These are phyloP conservation scores for Tiaroga cobitis DNA, from an alignment of 2,797 vertebrate genomes.

Conservation along the genomic window DNA sequence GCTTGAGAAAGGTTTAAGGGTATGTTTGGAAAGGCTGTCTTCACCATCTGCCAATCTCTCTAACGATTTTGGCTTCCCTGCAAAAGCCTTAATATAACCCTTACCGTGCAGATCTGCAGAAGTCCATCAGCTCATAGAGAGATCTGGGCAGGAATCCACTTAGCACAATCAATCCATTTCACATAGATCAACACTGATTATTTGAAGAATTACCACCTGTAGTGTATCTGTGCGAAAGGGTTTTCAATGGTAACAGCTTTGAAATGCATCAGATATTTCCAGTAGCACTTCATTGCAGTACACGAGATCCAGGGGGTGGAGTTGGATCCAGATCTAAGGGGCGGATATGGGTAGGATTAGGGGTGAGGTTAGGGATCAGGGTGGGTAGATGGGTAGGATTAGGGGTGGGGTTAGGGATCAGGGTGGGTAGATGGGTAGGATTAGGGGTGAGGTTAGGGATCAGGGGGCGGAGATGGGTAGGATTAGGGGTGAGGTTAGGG, in stretches of 20 bases:
- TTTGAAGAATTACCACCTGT: conserved; percentile 35
- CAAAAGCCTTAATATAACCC: conserved; percentile 41
- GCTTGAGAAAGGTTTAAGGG: conserved; percentile 43
- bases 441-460: too few species aligned
- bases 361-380: too few species aligned
- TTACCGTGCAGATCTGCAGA: not conserved
- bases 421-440: too few species aligned
- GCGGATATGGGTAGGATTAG: too few species aligned
- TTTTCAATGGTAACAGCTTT: not conserved
- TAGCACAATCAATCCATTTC: conserved; percentile 26
- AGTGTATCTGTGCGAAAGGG: not conserved
- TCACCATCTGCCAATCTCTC: conserved; percentile 50
- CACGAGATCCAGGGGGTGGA: too few species aligned
- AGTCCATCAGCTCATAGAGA: conserved; percentile 36
- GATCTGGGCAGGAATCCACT: conserved; percentile 32
- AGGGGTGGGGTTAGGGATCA: too few species aligned
- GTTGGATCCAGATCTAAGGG: too few species aligned
- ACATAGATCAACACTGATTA: conserved; percentile 43
- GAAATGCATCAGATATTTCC: not conserved
- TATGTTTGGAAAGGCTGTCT: conserved; percentile 48
- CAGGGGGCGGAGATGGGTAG: too few species aligned
- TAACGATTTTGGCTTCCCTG: conserved; percentile 39
- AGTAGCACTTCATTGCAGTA: too few species aligned
- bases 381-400: too few species aligned
- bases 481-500: too few species aligned